Evolutionary conservation across 2,888 invertebrate species (phyloP), one percentile per base, ranked within the genome.

Genomic region (Mycalesis mineus): DNA sequence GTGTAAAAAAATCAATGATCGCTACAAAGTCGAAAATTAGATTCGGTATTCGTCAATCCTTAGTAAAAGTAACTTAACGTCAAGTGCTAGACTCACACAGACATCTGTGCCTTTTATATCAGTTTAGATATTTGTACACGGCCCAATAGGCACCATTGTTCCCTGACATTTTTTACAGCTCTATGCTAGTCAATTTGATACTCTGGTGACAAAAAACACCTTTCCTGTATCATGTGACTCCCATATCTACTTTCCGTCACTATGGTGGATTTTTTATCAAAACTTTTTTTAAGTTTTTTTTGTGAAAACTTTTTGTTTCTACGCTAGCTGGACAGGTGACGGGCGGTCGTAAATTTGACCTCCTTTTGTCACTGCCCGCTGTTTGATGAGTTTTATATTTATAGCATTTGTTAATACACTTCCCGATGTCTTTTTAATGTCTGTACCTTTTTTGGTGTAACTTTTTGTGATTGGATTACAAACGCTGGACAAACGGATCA

Each of bases 341-440:
- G 39, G 47, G 44, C 40, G 44, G 39, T 62, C 61, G 52, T 66
- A 58, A 62, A 65, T 62, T 57, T 48, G 54, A 61, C 56, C 59
- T 67, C 66, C 62, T 65, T 47, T 52, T 31, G 33, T 9, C 31
- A 14, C 50, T 33, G 44, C 28, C 66, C 69, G 68, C 66, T 62
- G 66, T 67, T 67, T 82, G 82, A 85, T 81, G 75, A 82, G 73
- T n/a, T n/a, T n/a, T n/a, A n/a, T 65, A 70, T 69, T 75, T 78
- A 77, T 22, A 84, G 76, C 78, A 80, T 82, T 83, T 76, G 82
- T 82, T 85, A 83, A 84, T 85, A 75, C 67, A 61, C 69, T 62
- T 65, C 64, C 70, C 71, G 67, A 83, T 84, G 80, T 71, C 67
- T 81, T 84, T 84, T 86, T 86, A 85, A 88, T 88, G 80, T 72